Evolutionary conservation across 2,888 invertebrate species (phyloP), one percentile per base, ranked within the genome.

Genomic region (Odiellus spinosus): DNA sequence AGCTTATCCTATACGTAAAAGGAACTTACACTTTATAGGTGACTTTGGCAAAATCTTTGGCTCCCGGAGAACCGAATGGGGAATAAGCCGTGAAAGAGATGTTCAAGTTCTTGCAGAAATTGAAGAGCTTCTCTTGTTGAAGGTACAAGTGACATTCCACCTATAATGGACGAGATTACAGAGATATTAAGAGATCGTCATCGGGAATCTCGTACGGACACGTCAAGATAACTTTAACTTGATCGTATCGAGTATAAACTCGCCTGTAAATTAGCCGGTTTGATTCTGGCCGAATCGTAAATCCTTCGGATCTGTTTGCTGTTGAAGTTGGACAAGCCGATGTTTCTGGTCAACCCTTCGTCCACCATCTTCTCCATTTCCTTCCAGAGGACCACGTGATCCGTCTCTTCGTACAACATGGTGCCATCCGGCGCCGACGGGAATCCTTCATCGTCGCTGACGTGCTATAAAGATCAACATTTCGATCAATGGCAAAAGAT

Each of bases 271-370:
- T 67, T 69, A 43, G 77, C 72, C 36, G 79, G 84, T 51, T 72
- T 74, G 46, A 82, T 71, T 44, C 66, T 69, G 3, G 75, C 73
- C 40, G 69, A 71, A 20, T 73, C 68, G 36, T 78, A 60, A 47
- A 88, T 66, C 46, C 77, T 71, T 44, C 71, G 67, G 48, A 88
- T 72, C 67, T 90, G 90, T 18, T 71, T 68, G 26, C 67, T 68
- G 62, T 80, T 86, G 62, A 85, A 78, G 64, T 90, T 90, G 0
- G 87, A 90, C 4, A 90, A 63, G 0, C 90, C 90, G 58, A 90
- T 82, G 11, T 83, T 74, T 59, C 76, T 81, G 0, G 79, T 70
- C 17, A 76, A 70, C 0, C 85, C 85, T 1, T 69, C 68, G 21
- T 75, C 71, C 20, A 80, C 78, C 59, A 80, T 71, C 50, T 74